phyloP scores from a whole-genome alignment of 2,797 vertebrate genomes.

The Meriones psammophilus region DNA sequence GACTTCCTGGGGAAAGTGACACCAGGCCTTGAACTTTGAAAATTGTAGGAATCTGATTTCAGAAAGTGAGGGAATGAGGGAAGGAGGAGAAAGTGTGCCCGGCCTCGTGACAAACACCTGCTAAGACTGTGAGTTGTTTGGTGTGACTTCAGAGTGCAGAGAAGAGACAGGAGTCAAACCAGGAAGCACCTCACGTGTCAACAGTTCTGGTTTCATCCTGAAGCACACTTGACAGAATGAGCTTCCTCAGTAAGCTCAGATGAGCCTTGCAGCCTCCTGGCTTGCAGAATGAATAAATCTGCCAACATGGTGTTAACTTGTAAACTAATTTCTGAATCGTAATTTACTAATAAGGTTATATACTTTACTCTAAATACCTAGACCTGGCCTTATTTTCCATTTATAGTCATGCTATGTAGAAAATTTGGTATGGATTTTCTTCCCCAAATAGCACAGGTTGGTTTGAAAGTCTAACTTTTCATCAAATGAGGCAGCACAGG shows the following conservation, averaged over 20 bases:
- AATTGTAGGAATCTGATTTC: conserved; percentile 35
- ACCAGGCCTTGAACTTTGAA: background rate
- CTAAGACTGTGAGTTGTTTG: background rate
- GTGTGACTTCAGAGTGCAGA: background rate
- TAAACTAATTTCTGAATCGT: conserved; percentile 59
- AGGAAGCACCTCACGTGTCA: background rate
- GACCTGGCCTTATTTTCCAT: conserved; percentile 16
- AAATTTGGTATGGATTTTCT: conserved; percentile 81
- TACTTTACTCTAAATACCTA: conserved; percentile 54
- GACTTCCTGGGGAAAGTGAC: conserved; percentile 16
- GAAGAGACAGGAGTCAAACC: background rate
- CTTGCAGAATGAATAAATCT: background rate
- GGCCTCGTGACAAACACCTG: background rate
- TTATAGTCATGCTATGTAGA: conserved; percentile 27
- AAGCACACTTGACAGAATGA: background rate
- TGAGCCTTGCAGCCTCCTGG: background rate
- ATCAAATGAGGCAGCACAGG: background rate
- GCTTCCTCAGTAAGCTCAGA: conserved; percentile 22
- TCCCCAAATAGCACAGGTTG: conserved; percentile 46
- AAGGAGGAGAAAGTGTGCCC: background rate
- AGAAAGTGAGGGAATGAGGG: background rate
- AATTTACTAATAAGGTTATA: conserved; percentile 19
- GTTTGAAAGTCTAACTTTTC: conserved; percentile 40
- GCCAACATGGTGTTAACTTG: conserved; percentile 28
- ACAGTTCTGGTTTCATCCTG: conserved; percentile 43